Evolutionary conservation across 2,113 vertebrate genomes (phyloP), one percentile per base, ranked within the genome.

Genomic region (Otus sunia): DNA sequence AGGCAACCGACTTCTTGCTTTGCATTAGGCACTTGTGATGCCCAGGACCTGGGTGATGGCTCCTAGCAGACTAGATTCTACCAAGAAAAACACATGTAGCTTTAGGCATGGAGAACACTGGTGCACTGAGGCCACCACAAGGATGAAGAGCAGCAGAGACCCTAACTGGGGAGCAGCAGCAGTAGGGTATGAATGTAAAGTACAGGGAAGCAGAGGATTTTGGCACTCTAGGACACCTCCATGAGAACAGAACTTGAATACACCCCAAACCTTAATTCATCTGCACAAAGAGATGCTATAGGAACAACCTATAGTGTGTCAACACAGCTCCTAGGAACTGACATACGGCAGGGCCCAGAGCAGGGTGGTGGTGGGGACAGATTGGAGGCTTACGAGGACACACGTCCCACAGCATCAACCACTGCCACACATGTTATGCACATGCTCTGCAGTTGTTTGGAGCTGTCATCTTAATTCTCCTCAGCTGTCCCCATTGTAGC

Each of bases 381-480:
- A 11, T 0, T 47, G 30, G 55, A 78, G 53, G 39, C 80, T 96
- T 49, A 11, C 68, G 69, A 87, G 95, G 92, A 95, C 90, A 87
- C 67, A 71, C 3, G 0, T 88, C 69, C 39, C 74, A 95, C 56
- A 82, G 62, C 26, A 7, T 59, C 91, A 88, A 1, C 29, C 64
- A 41, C 43, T 93, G 77, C 90, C 72, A 93, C 87, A 91, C 55
- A 81, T 89, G 84, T n/a, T 74, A 58, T 62, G 29, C 94, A 92
- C 68, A 84, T 71, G 76, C 34, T 81, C 22, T 91, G 41, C 87
- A 91, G 81, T 71, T 94, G 53, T 74, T 87, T 59, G 59, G 60
- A 50, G 50, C 50, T 71, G 68, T 43, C 49, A 12, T 58, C 30
- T 32, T 93, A 90, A 93, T 93, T 89, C 47, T 68, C 77, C 68